phyloP scores from a whole-genome alignment of 30 jellyfish, hydroid and myxozoan species.

The Clytia hemisphaerica region DNA sequence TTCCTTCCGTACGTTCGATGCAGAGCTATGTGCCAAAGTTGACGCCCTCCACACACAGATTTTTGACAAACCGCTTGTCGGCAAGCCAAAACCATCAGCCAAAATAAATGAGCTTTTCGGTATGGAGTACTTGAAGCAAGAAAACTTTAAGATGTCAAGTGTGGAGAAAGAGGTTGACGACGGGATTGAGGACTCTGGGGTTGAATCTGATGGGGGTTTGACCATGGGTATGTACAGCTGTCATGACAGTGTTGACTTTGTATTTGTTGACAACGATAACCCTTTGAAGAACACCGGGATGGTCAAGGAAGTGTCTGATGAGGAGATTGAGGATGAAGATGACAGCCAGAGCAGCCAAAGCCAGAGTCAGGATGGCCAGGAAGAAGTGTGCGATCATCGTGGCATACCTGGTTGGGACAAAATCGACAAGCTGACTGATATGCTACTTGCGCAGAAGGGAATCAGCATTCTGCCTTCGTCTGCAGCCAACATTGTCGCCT shows the following conservation, averaged over 20 bases:
- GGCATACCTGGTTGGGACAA: constrained; percentile 37
- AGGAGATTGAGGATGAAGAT: background rate
- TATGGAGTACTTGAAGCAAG: constrained; percentile 22
- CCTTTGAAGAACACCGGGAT: background rate
- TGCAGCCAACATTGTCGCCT: background rate
- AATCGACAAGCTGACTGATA: constrained; percentile 19
- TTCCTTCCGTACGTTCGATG: background rate
- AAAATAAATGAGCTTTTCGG: constrained; percentile 18
- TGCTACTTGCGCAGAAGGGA: constrained; percentile 2
- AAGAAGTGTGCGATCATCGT: no score
- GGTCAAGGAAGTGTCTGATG: constrained; percentile 2
- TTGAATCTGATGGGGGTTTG: no score
- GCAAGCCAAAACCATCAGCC: background rate
- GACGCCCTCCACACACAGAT: background rate
- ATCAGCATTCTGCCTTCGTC: constrained; percentile 2
- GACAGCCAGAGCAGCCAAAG: no score
- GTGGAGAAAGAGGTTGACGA: constrained; percentile 5
- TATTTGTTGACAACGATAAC: background rate
- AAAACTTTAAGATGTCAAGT: background rate
- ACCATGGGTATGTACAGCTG: no score
- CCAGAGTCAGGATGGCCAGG: no score
- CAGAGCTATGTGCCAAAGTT: background rate
- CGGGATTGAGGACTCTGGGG: constrained; percentile 8
- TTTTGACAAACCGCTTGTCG: background rate
- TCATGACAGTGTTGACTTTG: no score